These are phyloP conservation scores for Harpegnathos saltator DNA, from an alignment of 1,140 invertebrate species.

Conservation along the genomic window DNA sequence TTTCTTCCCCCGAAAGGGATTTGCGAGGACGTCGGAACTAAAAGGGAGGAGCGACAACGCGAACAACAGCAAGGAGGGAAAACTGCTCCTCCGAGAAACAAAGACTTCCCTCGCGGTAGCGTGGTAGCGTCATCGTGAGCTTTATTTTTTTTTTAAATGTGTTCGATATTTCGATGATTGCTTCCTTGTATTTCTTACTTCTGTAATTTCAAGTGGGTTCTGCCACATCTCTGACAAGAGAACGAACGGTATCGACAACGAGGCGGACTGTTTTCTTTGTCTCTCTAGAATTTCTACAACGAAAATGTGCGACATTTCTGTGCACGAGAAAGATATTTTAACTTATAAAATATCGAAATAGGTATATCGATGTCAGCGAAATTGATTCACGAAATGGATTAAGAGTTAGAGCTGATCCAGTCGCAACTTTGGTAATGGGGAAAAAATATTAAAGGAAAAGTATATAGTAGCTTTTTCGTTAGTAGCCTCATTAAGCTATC, in stretches of 20 bases:
- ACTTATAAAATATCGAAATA: background rate
- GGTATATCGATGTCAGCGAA: background rate
- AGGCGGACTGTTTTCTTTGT: conserved; percentile 1
- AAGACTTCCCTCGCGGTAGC: conserved; percentile 4
- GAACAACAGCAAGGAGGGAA: background rate
- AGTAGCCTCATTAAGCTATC: conserved; percentile 29
- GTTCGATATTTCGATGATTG: conserved; percentile 60
- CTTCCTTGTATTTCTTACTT: conserved; percentile 7
- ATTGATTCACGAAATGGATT: background rate
- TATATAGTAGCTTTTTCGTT: conserved; percentile 11
- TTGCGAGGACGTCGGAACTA: conserved; percentile 64
- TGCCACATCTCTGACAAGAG: conserved; percentile 7
- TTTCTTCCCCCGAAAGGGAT: conserved; percentile 69
- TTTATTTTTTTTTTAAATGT: conserved; percentile 53
- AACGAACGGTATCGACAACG: background rate
- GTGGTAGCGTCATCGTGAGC: conserved; percentile 32
- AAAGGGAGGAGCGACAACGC: conserved; percentile 12
- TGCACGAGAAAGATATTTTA: background rate
- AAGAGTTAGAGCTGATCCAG: background rate
- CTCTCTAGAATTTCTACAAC: background rate
- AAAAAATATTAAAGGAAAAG: background rate
- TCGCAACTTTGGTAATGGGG: conserved; percentile 6
- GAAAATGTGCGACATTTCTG: background rate
- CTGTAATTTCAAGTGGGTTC: conserved; percentile 27
- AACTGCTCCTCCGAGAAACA: conserved; percentile 44